phyloP scores from a whole-genome alignment of 2,113 vertebrate genomes.

The Polypterus senegalus region DNA sequence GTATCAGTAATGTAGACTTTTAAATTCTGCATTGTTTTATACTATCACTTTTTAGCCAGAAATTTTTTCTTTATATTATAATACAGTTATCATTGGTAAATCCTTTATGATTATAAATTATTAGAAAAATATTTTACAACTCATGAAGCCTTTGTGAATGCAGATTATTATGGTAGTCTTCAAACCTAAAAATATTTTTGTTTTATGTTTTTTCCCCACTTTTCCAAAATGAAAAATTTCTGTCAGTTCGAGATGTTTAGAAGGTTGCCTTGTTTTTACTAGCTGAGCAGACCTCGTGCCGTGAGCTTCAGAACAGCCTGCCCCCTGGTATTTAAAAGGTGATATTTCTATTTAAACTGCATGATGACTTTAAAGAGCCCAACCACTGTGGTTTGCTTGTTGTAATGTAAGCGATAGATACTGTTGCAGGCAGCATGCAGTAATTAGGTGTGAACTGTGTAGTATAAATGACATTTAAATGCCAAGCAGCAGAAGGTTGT shows the following conservation, averaged over 20 bases:
- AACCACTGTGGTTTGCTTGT: constrained; percentile 28
- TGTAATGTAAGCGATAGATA: constrained; percentile 40
- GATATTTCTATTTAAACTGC: constrained; percentile 43
- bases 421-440: constrained; percentile 32
- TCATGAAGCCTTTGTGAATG: too few species aligned
- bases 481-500: constrained; percentile 27
- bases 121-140: too few species aligned
- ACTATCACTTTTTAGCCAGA: too few species aligned
- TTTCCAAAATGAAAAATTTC: constrained; percentile 6
- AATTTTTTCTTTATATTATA: too few species aligned
- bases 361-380: constrained; percentile 27
- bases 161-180: too few species aligned
- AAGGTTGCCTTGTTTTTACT: constrained; percentile 26
- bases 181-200: neutral
- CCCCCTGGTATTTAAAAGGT: constrained; percentile 50
- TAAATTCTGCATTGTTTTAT: too few species aligned
- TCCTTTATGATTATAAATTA: too few species aligned
- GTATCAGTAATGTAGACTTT: too few species aligned
- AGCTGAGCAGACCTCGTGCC: constrained; percentile 33
- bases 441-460: constrained; percentile 48
- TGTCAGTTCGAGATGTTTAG: constrained; percentile 10
- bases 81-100: too few species aligned
- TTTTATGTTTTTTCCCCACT: neutral
- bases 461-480: constrained; percentile 47
- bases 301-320: constrained; percentile 29